These are phyloP conservation scores for Stenchaetothrips biformis DNA, from an alignment of 2,888 invertebrate species.

Conservation along the genomic window DNA sequence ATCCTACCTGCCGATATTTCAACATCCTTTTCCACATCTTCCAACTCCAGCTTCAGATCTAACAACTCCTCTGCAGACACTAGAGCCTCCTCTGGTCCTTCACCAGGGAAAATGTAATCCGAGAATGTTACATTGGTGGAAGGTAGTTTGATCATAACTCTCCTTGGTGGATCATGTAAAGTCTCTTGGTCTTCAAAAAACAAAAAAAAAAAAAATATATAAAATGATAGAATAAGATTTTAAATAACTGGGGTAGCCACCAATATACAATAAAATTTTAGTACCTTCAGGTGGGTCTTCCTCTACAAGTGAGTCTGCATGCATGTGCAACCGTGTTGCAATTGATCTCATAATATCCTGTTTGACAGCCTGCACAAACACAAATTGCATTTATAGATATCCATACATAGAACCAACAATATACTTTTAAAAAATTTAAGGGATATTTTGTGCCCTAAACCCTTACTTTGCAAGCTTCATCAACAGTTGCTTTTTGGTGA, in stretches of 20 bases:
- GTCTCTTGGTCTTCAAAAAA: slow-evolving; percentile 61
- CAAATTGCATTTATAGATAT: neutral
- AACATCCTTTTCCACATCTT: slow-evolving; percentile 64
- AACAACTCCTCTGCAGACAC: slow-evolving; percentile 76
- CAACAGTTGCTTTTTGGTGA: slow-evolving; percentile 67
- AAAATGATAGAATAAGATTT: neutral
- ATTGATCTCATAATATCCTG: slow-evolving; percentile 82
- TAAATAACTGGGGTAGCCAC: neutral
- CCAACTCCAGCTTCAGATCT: slow-evolving; percentile 66
- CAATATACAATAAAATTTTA: slow-evolving; percentile 25
- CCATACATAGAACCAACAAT: neutral
- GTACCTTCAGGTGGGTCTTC: slow-evolving; percentile 71
- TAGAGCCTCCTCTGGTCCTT: slow-evolving; percentile 75
- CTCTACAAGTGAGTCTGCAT: slow-evolving; percentile 87
- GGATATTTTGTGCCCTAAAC: no score
- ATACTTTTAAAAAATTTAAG: no score
- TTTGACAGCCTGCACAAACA: slow-evolving; percentile 56
- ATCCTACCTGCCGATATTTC: slow-evolving; percentile 71
- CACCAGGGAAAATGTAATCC: slow-evolving; percentile 89
- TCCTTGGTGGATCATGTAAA: slow-evolving; percentile 82
- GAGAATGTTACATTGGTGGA: slow-evolving; percentile 64
- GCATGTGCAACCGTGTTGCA: slow-evolving; percentile 80
- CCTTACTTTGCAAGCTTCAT: slow-evolving; percentile 56
- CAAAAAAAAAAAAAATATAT: neutral
- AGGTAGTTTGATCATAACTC: slow-evolving; percentile 72